A percentile compares a stretch with the other conserved stretches of the same genome.
phyloP scores from a whole-genome alignment of 2,888 invertebrate genomes.

The Melinopterus prodromus region DNA sequence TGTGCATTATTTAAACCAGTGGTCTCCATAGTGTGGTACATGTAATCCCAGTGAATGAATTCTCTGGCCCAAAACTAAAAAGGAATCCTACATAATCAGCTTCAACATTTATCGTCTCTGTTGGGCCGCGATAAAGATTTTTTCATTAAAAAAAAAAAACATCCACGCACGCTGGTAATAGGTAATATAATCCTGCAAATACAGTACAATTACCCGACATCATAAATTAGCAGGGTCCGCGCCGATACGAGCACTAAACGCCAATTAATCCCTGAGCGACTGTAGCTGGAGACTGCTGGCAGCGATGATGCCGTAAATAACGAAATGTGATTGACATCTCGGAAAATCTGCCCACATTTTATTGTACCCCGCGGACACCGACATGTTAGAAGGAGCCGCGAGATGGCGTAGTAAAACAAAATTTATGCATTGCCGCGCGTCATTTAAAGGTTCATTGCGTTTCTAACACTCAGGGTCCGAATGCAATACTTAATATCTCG shows the following conservation, averaged over 20 bases:
- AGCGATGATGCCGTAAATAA: slow-evolving; percentile 13
- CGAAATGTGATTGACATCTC: slow-evolving; percentile 21
- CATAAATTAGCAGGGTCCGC: neutral
- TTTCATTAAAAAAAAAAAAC: slow-evolving; percentile 12
- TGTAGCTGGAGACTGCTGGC: neutral
- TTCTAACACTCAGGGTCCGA: neutral
- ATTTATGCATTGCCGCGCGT: slow-evolving; percentile 17
- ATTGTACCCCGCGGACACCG: neutral
- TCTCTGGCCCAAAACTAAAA: neutral
- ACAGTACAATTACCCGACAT: neutral
- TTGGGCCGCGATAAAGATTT: neutral
- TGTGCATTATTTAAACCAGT: no score
- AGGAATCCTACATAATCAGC: neutral
- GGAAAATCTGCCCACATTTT: slow-evolving; percentile 18
- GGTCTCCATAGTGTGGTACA: no score
- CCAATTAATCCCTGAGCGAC: neutral
- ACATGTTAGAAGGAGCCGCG: neutral
- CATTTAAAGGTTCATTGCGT: slow-evolving; percentile 16
- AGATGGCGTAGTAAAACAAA: slow-evolving; percentile 18
- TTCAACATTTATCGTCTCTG: neutral
- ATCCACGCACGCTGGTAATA: neutral
- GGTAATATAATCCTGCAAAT: neutral
- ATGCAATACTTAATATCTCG: neutral
- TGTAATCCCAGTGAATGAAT: no score
- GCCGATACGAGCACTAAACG: neutral